A percentile compares a stretch with the other conserved stretches of the same genome.
Conservation (phyloP, 2,888 invertebrate genomes). For the Trichogramma dendrolimi region DNA sequence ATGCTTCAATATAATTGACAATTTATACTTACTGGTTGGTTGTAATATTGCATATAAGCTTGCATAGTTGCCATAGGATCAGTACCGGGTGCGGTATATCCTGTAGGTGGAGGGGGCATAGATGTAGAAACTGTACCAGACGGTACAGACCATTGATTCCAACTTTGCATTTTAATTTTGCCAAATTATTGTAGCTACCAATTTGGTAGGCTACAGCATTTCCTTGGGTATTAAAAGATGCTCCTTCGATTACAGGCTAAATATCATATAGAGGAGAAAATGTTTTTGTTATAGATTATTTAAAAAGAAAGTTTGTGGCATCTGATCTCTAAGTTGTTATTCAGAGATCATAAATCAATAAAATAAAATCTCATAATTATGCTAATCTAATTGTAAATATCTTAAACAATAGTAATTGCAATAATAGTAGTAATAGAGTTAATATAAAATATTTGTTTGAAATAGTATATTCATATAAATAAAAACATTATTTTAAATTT, state of each 20-base stretch:
- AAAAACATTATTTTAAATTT: neutral
- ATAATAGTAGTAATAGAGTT: constrained; percentile 31
- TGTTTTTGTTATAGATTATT: constrained; percentile 23
- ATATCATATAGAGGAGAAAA: constrained; percentile 23
- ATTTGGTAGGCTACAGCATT: constrained; percentile 40
- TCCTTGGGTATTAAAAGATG: constrained; percentile 42
- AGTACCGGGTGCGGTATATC: constrained; percentile 44
- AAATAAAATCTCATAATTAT: neutral
- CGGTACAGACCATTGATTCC: constrained; percentile 50
- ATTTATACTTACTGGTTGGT: constrained; percentile 49
- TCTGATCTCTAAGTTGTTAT: neutral
- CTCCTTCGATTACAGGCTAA: constrained; percentile 38
- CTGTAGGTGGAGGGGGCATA: constrained; percentile 49
- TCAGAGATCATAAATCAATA: neutral
- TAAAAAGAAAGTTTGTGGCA: constrained; percentile 1
- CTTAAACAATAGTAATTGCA: neutral
- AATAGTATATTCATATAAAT: neutral
- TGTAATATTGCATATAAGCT: constrained; percentile 51
- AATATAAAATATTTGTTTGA: constrained; percentile 37
- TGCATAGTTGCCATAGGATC: constrained; percentile 51
- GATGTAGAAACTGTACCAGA: constrained; percentile 41
- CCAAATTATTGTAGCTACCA: constrained; percentile 30
- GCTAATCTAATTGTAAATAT: neutral
- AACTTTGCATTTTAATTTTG: constrained; percentile 47
- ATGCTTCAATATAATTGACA: too few relatives aligned